Evolutionary conservation across 35 echinoderm and acorn worm genomes (phyloP).

Genomic region (Chiridota heheva): DNA sequence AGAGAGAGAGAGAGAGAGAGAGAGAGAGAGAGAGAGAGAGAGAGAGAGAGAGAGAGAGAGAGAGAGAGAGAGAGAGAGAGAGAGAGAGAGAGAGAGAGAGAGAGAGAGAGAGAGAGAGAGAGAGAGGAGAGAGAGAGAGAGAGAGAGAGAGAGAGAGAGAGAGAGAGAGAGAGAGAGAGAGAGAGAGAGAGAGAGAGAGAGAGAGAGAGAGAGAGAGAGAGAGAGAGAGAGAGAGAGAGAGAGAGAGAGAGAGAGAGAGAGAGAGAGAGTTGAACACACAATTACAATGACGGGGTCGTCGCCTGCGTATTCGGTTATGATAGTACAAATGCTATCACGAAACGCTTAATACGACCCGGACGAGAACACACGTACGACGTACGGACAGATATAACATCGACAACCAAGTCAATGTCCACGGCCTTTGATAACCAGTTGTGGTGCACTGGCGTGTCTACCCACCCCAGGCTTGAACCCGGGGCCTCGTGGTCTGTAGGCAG

Average conservation of each 20-base stretch:
- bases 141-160: constrained; percentile 4
- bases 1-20: constrained; percentile 4
- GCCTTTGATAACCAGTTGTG: no score
- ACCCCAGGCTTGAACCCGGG: no score
- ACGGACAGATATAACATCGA: no score
- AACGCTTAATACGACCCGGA: no score
- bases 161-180: constrained; percentile 4
- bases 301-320: no score
- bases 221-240: constrained; percentile 7
- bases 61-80: constrained; percentile 4
- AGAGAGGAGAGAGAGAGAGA: background rate
- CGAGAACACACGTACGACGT: no score
- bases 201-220: constrained; percentile 7
- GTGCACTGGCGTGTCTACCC: no score
- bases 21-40: constrained; percentile 4
- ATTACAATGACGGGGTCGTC: no score
- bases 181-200: constrained; percentile 5
- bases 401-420: no score
- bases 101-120: constrained; percentile 4
- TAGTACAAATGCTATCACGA: no score
- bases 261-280: no score
- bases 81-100: constrained; percentile 4
- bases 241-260: constrained; percentile 3
- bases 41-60: constrained; percentile 4
- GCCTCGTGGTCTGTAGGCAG: no score